Base-by-base conservation (phyloP, 2,888 invertebrate genomes). In the Lycophotia porphyrea region DNA sequence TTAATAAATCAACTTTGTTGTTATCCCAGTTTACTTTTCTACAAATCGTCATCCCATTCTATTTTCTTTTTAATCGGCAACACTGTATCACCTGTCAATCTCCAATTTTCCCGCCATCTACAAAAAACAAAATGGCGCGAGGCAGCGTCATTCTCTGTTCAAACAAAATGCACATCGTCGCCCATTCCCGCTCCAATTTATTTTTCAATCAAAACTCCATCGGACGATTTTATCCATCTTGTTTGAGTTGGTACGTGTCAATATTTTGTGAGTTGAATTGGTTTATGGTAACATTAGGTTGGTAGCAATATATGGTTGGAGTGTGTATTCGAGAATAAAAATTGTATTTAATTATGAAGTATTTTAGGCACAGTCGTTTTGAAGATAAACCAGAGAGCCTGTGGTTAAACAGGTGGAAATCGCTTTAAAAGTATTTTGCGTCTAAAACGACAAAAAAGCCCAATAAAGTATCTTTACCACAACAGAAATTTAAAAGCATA, bases 171-270 rank as follows among this genome's bases (percentile, higher is more conserved):
- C 78, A 70, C 88, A 82, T 80, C 84, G 64, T 27, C 36, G 52
- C 34, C 67, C 64, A 78, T 71, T 77, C 72, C 68, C 79, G 55
- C 66, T 90, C 80, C 91, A 91, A 93, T 93, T 92, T 92, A 92
- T 91, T 92, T 91, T 91, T 86, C 91, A 91, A 93, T 93, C 91
- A 90, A 89, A 84, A 76, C 80, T 68, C 71, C 78, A 79, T 76
- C 68, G 70, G 58, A 61, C 36, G 71, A 77, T 78, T 76, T 83
- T 76, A 80, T 77, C 66, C 49, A 65, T 67, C 68, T 60, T 85
- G 86, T 88, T 89, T 90, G 80, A 75, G 47, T 81, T 87, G 72
- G 74, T 80, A 78, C 79, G 71, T 75, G 85, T 81, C 85, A 85
- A 87, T 84, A 86, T 86, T 85, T 76, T 71, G 27, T 55, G 55